phyloP scores from a whole-genome alignment of 1,140 invertebrate genomes.

The Zeugodacus cucurbitae region DNA sequence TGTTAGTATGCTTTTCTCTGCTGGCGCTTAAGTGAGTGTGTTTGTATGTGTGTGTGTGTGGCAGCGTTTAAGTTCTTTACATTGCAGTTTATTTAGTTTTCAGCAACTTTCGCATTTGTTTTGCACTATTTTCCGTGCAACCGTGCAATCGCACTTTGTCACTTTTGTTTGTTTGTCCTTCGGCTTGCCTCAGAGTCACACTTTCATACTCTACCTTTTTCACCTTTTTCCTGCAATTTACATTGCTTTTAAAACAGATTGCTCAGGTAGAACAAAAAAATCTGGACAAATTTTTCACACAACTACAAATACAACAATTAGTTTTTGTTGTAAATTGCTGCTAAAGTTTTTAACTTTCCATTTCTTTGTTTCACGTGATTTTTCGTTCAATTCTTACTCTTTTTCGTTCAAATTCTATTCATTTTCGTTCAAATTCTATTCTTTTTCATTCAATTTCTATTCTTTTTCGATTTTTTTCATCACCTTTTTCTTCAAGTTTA shows the following conservation, averaged over 20 bases:
- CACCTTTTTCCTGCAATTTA: not conserved
- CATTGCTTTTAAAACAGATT: conserved; percentile 22
- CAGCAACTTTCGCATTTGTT: not conserved
- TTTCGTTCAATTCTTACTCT: not conserved
- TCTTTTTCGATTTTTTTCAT: not conserved
- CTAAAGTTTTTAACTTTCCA: not conserved
- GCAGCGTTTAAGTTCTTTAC: not conserved
- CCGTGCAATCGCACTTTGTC: conserved; percentile 2
- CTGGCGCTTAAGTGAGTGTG: not conserved
- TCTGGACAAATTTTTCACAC: not conserved
- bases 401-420: no score
- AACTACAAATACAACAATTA: conserved; percentile 6
- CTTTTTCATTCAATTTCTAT: not conserved
- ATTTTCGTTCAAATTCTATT: not conserved
- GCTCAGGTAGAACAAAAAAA: not conserved
- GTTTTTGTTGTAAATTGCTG: not conserved
- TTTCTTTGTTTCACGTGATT: not conserved
- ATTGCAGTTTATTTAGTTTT: conserved; percentile 10
- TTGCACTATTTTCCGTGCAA: not conserved
- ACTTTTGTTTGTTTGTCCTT: conserved; percentile 8
- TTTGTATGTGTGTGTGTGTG: not conserved
- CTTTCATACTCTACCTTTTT: not conserved
- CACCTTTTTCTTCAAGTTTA: not conserved
- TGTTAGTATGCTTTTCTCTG: not conserved
- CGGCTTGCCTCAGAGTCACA: not conserved